Conservation (phyloP, 2,797 vertebrate genomes). For the Lithobates pipiens region DNA sequence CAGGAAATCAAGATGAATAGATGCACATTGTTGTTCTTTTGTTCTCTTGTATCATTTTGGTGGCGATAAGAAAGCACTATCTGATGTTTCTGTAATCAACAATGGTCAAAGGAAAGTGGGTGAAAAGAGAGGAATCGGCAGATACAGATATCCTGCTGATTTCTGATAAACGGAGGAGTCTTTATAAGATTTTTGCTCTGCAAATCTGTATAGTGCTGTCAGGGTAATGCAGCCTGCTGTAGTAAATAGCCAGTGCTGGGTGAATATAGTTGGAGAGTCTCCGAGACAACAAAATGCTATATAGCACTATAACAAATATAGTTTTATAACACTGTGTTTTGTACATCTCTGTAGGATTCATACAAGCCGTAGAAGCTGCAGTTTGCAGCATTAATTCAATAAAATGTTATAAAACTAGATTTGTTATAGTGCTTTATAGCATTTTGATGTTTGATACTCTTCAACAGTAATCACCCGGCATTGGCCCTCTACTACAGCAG, state of each 20-base stretch:
- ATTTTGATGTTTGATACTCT: no score
- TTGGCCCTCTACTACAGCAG: no score
- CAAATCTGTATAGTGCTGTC: background rate
- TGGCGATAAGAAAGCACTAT: slow-evolving; percentile 34
- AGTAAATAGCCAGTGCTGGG: background rate
- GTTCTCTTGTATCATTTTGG: slow-evolving; percentile 13
- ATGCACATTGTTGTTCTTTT: slow-evolving; percentile 36
- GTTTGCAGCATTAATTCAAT: no score
- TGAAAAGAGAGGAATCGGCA: background rate
- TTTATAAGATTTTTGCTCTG: background rate
- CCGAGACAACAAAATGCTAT: no score
- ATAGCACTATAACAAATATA: no score
- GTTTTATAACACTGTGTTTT: no score
- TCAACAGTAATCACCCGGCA: no score
- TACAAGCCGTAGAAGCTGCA: no score
- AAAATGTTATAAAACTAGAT: no score
- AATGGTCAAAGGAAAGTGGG: background rate
- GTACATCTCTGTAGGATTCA: no score
- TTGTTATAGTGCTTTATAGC: no score
- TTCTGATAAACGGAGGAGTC: background rate
- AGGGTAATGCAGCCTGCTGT: no score
- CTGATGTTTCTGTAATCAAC: slow-evolving; percentile 31
- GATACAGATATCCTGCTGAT: slow-evolving; percentile 8
- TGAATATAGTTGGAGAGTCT: background rate
- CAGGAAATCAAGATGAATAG: slow-evolving; percentile 41